Evolutionary conservation across 2,888 invertebrate species (phyloP), one percentile per base, ranked within the genome.

Genomic region (Melieria crassipennis): DNA sequence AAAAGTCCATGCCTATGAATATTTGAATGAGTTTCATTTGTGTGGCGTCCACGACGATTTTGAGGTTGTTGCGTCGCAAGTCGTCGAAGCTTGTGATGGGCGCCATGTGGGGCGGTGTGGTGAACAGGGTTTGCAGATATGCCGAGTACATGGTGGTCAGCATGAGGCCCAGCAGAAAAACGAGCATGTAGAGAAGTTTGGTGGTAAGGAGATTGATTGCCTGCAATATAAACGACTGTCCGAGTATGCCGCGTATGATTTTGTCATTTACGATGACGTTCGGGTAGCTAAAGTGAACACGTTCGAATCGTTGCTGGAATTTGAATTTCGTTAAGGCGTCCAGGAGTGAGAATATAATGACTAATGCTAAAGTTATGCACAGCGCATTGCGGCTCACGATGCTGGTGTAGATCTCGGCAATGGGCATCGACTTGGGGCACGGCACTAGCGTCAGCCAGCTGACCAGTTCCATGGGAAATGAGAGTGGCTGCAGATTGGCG

Each of bases 51-150:
- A 64, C n/a, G 4, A 69, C 13, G 43, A 55, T 56, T 9, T 63
- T 63, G 3, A 57, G 1, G 0, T 46, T 0, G 1, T 64, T 52
- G 0, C 52, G n/a, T 0, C 73, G 69, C 1, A 83, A 61, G 47
- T 82, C 79, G 47, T 81, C 73, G 43, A 75, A 79, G 5, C 62
- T 74, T 30, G 46, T 69, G 7, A 84, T 73, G 1, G 65, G 67
- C 4, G 72, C 56, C 3, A 69, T 47, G 3, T 64, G 60, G 0
- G 79, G 77, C 0, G 79, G 81, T 48, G 80, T 73, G 1, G 82
- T 77, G 3, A 82, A 47, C 46, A 76, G 67, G 1, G 77, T 78
- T 43, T 78, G 76, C 65, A 84, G 47, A 45, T 74, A 76, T 4
- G 79, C 75, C 6, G 75, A 69, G 52, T 77, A 82, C 4, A 77